A percentile compares a stretch with the other conserved stretches of the same genome.
phyloP scores from a whole-genome alignment of 2,797 vertebrate species.

The Sebastiscus tertius region DNA sequence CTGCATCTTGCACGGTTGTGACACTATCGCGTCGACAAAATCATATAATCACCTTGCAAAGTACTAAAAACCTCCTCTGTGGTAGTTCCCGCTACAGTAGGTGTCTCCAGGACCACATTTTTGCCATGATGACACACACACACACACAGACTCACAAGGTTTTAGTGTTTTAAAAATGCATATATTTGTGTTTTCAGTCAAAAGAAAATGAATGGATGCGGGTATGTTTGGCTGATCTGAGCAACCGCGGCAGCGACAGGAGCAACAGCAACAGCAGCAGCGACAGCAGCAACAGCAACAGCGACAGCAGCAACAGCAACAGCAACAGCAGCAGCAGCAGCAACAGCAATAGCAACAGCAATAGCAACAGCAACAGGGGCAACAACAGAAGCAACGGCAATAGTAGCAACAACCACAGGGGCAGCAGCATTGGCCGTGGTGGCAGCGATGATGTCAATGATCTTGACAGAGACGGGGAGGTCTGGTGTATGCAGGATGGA shows the following conservation, averaged over 20 bases:
- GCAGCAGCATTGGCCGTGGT: too few species aligned
- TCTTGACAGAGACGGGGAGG: constrained; percentile 65
- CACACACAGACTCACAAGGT: background rate
- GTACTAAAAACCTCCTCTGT: background rate
- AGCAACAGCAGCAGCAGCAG: fast-evolving
- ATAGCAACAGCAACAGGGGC: fast-evolving
- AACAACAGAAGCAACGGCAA: background rate
- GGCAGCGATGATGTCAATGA: background rate
- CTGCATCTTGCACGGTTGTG: background rate
- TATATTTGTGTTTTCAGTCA: constrained; percentile 79
- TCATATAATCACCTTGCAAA: background rate
- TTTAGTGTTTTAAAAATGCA: background rate
- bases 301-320: background rate
- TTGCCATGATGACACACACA: background rate
- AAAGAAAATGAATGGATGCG: constrained; percentile 93
- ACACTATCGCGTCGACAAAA: background rate
- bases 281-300: constrained; percentile 24
- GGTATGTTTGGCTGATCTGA: constrained; percentile 87
- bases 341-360: fast-evolving
- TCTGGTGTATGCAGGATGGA: constrained; percentile 92
- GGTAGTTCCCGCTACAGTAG: background rate
- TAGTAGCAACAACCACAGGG: fast-evolving
- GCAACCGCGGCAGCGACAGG: constrained; percentile 67
- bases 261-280: background rate
- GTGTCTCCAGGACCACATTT: background rate